A percentile compares a stretch with the other conserved stretches of the same genome.
These are phyloP conservation scores for Sebastes matsubarae DNA, from an alignment of 2,797 vertebrate species.

Conservation along the genomic window DNA sequence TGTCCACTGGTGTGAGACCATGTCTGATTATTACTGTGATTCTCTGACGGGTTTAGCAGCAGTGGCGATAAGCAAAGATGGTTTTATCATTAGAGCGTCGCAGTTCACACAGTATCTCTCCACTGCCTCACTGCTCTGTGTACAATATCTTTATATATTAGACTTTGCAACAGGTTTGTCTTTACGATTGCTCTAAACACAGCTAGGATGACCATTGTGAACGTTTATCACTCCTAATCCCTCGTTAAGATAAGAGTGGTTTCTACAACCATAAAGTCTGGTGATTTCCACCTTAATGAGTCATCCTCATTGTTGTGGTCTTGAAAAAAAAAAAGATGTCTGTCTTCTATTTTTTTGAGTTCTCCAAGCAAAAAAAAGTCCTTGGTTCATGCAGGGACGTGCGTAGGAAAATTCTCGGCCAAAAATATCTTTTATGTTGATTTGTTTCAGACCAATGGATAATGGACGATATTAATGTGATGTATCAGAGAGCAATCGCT, in stretches of 20 bases:
- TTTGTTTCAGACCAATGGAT: conserved; percentile 56
- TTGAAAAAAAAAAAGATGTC: neutral
- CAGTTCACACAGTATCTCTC: conserved; percentile 43
- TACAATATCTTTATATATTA: conserved; percentile 16
- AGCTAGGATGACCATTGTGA: neutral
- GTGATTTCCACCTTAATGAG: conserved; percentile 40
- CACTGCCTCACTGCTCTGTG: conserved; percentile 4
- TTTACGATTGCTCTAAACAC: conserved; percentile 34
- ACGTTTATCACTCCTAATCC: conserved; percentile 57
- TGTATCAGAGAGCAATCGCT: conserved; percentile 43
- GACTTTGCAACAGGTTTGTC: conserved; percentile 39
- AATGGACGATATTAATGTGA: conserved; percentile 57
- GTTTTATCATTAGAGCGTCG: conserved; percentile 39
- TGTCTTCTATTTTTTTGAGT: neutral
- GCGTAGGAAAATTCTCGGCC: neutral
- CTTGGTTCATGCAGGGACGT: conserved; percentile 24
- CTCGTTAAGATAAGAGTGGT: conserved; percentile 70
- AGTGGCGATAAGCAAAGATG: conserved; percentile 44
- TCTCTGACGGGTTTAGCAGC: conserved; percentile 46
- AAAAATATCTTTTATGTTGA: conserved; percentile 24
- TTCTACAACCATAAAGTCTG: conserved; percentile 45
- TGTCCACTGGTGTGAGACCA: conserved; percentile 61
- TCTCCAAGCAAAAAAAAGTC: neutral
- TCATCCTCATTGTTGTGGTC: conserved; percentile 16
- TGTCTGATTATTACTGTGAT: conserved; percentile 45